Conservation (phyloP, 2,888 invertebrate species). For the Lasioglossum pauxillum region DNA sequence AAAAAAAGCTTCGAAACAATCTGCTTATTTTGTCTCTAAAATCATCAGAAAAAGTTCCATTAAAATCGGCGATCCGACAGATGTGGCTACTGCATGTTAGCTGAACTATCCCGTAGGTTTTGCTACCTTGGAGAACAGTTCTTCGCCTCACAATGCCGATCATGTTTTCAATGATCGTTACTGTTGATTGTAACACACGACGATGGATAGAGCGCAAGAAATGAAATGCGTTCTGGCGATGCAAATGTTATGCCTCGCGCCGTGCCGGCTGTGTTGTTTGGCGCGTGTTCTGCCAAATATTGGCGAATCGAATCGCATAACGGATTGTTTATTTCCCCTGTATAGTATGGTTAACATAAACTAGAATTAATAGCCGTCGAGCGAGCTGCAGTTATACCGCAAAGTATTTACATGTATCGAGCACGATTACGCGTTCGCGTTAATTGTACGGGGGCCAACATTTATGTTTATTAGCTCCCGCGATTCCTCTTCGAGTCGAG, state of each 20-base stretch:
- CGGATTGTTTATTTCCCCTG: constrained; percentile 57
- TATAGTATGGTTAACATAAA: constrained; percentile 45
- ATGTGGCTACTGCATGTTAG: too few relatives aligned
- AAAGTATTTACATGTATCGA: constrained; percentile 51
- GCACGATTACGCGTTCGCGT: constrained; percentile 31
- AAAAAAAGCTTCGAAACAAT: too few relatives aligned
- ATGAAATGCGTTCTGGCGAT: constrained; percentile 24
- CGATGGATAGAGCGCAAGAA: constrained; percentile 21
- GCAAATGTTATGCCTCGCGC: constrained; percentile 18
- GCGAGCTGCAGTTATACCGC: constrained; percentile 55
- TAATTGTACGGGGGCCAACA: constrained; percentile 39
- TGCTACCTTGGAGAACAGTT: neutral
- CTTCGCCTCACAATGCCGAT: neutral
- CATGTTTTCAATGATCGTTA: neutral
- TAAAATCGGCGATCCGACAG: too few relatives aligned
- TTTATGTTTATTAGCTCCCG: constrained; percentile 21
- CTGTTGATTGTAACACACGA: neutral
- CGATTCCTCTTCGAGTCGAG: neutral
- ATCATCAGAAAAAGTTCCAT: too few relatives aligned
- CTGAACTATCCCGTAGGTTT: neutral
- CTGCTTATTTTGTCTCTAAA: too few relatives aligned
- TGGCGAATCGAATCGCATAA: constrained; percentile 54
- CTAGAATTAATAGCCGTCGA: constrained; percentile 55
- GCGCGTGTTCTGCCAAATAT: constrained; percentile 45
- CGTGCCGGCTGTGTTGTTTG: constrained; percentile 20